Base-by-base conservation (phyloP, 2,113 vertebrate genomes). In the Romanogobio albipinnatus region DNA sequence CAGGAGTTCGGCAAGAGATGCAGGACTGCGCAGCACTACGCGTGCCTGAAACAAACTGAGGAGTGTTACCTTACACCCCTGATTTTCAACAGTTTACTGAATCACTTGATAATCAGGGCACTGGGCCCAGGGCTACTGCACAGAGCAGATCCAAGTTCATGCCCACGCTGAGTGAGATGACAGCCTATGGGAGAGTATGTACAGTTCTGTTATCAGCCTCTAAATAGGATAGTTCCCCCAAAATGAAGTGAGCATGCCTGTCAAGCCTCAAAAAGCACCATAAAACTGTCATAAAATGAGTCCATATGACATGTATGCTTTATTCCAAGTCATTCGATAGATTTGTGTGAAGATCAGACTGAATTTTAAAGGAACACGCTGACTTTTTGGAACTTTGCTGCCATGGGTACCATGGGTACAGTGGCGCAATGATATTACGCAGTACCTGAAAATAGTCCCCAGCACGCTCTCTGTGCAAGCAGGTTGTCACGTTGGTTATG, bases 31-130 rank as follows among this genome's bases (percentile, higher is more conserved):
- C 59, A 64, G n/a, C 43, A 26, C 56, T 14, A n/a, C 22, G 6
- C 29, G 29, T 19, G 47, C 70, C 64, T 82, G 29, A 71, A 70
- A 15, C 33, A 39, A 26, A 39, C 61, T 51, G 78, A 58, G 51
- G 51, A 19, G 39, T 51, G 43, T 36, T 81, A 53, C 49, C 19
- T 82, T 39, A 43, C 64, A 24, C 47, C 13, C 4, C 49, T 58
- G 49, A 71, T 82, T 56, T 70, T 73, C 13, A 82, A 82, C 49
- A 73, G 51, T 58, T 82, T 58, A 56, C 2, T 66, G 24, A 82
- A 71, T 70, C 13, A 39, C 11, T 70, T 71, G 7, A 39, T 68
- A 70, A 56, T 53, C 17, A 53, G 64, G 47, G 45, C 33, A n/a
- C 19, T 0, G 11, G 53, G 76, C 76, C 76, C 29, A 77, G 33